These are phyloP conservation scores for Mesaphorura yosii DNA, from an alignment of 1,140 invertebrate species.

Conservation along the genomic window DNA sequence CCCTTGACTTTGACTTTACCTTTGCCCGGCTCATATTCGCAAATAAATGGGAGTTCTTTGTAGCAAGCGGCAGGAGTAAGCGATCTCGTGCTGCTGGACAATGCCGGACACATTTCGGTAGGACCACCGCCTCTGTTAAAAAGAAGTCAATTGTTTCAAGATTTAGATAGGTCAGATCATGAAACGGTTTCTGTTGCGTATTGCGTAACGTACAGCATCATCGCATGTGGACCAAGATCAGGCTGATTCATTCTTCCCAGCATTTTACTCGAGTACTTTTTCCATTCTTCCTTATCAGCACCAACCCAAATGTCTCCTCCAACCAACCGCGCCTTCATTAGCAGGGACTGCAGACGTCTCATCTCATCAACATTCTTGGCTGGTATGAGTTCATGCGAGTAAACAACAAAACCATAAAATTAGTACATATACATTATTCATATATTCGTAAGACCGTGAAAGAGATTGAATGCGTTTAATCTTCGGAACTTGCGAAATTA, in stretches of 20 bases:
- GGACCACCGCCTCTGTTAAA: conserved; percentile 22
- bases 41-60: conserved; percentile 27
- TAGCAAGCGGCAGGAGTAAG: conserved; percentile 15
- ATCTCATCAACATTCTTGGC: conserved; percentile 27
- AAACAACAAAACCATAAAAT: neutral
- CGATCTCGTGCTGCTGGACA: conserved; percentile 19
- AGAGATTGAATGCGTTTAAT: too few relatives aligned
- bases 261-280: conserved; percentile 26
- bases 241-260: conserved; percentile 3
- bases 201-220: conserved; percentile 10
- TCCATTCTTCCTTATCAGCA: conserved; percentile 29
- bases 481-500: too few relatives aligned
- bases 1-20: conserved; percentile 7
- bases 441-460: too few relatives aligned
- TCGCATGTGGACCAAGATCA: conserved; percentile 6
- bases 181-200: too few relatives aligned
- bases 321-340: conserved; percentile 19
- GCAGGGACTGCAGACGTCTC: conserved; percentile 21
- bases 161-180: neutral
- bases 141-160: conserved; percentile 2
- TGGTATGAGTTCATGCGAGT: conserved; percentile 2
- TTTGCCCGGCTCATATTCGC: conserved; percentile 22
- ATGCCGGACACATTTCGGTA: conserved; percentile 27
- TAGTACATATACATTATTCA: neutral
- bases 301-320: conserved; percentile 24